Evolutionary conservation across 2,797 vertebrate genomes (phyloP), one percentile per base, ranked within the genome.

Genomic region (Sparidentex hasta): DNA sequence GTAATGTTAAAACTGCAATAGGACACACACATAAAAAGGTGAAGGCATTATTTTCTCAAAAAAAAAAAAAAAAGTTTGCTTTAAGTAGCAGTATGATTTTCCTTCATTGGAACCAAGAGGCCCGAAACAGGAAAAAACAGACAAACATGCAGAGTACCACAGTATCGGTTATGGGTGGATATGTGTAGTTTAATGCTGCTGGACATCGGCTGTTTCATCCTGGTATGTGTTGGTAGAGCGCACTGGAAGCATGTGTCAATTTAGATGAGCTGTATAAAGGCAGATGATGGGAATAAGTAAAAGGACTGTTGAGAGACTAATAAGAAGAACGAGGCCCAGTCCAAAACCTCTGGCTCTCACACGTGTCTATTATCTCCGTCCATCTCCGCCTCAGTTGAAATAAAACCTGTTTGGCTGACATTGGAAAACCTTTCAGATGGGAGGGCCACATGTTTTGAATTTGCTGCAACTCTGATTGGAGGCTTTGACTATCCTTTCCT

Each of bases 281-380:
- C 59, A 38, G 41, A 82, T 78, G 66, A 78, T 78, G 54, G 61
- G 72, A 75, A 71, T 65, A 69, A 82, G 71, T 56, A 47, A 73
- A 51, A 67, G 33, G 38, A 59, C 57, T 44, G 33, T 21, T 9
- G 46, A 64, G 62, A 29, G 18, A 58, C 18, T 0, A 38, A 17
- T 29, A 58, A 20, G 3, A 12, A 16, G n/a, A 51, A 44, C 27
- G 44, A 43, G 46, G 4, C 18, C 13, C 5, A 65, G 17, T 47
- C 54, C 5, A 21, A 18, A 14, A 9, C 7, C 33, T 38, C 20
- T 50, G 1, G 1, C 11, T 66, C 23, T 67, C 44, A 38, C 7
- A 33, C 33, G 33, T 38, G 33, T 38, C 7, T 38, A 38, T 38
- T 38, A 38, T 38, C 33, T 1, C 6, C 33, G 7, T 7, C 8